Evolutionary conservation across 2,888 invertebrate genomes (phyloP).

Genomic region (Synanthedon vespiformis): DNA sequence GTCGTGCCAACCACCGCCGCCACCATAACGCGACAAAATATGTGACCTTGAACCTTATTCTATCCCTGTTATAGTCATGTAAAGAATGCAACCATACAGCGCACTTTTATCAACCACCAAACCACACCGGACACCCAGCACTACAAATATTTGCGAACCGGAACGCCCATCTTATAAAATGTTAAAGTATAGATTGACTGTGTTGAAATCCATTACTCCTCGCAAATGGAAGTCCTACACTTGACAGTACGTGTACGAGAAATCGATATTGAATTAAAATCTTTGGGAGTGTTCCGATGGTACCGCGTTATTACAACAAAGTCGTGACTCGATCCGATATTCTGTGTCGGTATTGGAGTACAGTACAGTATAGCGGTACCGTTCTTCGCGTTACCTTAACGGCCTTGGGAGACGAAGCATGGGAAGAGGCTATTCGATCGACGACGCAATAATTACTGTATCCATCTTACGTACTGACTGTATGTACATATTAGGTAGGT

Average conservation of each 20-base stretch:
- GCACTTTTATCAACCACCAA: slow-evolving; percentile 2
- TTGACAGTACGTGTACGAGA: slow-evolving; percentile 4
- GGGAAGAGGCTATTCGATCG: slow-evolving; percentile 36
- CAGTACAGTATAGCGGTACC: slow-evolving; percentile 47
- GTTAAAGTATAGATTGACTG: not conserved
- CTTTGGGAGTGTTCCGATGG: slow-evolving; percentile 25
- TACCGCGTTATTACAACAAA: slow-evolving; percentile 14
- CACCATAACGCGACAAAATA: slow-evolving; percentile 33
- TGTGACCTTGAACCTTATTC: slow-evolving; percentile 60
- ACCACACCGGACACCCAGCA: too few relatives aligned
- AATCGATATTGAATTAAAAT: slow-evolving; percentile 21
- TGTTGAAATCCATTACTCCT: slow-evolving; percentile 10
- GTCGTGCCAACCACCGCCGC: slow-evolving; percentile 43
- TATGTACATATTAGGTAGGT: too few relatives aligned
- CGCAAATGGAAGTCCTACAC: slow-evolving; percentile 5
- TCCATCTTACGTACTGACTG: too few relatives aligned
- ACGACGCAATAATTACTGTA: slow-evolving; percentile 27
- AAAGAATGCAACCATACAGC: not conserved
- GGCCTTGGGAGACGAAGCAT: slow-evolving; percentile 46
- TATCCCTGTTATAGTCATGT: slow-evolving; percentile 31
- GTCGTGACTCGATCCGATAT: slow-evolving; percentile 46
- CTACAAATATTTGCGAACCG: too few relatives aligned
- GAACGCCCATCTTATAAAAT: too few relatives aligned
- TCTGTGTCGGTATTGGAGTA: slow-evolving; percentile 30
- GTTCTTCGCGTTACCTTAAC: slow-evolving; percentile 36